These are phyloP conservation scores for Cecidostiba fungosa DNA, from an alignment of 2,888 invertebrate genomes.

Conservation along the genomic window DNA sequence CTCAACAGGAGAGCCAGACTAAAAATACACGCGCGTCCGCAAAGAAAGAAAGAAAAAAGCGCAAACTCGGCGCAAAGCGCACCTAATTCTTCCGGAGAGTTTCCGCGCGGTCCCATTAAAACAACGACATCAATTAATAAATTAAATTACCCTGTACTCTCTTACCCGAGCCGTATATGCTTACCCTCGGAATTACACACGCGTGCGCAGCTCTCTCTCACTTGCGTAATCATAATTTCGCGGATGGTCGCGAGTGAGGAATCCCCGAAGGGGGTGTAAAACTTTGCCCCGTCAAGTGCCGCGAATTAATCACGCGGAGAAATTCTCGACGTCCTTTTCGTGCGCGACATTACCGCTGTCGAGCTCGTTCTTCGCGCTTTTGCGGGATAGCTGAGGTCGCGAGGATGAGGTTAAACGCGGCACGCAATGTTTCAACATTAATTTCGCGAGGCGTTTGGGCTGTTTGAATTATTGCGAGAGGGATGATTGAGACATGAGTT, in stretches of 20 bases:
- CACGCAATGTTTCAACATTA: conserved; percentile 35
- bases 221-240: conserved; percentile 48
- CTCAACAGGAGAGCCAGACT: neutral
- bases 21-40: neutral
- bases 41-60: neutral
- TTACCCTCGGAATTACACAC: conserved; percentile 23
- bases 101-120: conserved; percentile 6
- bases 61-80: neutral
- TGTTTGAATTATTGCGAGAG: neutral
- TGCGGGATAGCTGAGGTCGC: neutral
- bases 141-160: conserved; percentile 22
- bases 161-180: neutral
- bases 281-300: conserved; percentile 53
- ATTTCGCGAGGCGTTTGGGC: conserved; percentile 1
- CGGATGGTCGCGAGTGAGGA: neutral
- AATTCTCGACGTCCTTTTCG: conserved; percentile 48
- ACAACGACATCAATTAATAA: conserved; percentile 36
- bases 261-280: conserved; percentile 32
- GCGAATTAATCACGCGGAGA: conserved; percentile 57
- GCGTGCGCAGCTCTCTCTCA: neutral
- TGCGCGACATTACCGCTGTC: conserved; percentile 37
- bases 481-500: neutral
- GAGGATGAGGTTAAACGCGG: neutral
- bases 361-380: conserved; percentile 18
- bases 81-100: neutral